Percentiles rank a stretch among this genome's conserved stretches.
These are phyloP conservation scores for Microplitis demolitor DNA, from an alignment of 1,140 invertebrate species.

Conservation along the genomic window DNA sequence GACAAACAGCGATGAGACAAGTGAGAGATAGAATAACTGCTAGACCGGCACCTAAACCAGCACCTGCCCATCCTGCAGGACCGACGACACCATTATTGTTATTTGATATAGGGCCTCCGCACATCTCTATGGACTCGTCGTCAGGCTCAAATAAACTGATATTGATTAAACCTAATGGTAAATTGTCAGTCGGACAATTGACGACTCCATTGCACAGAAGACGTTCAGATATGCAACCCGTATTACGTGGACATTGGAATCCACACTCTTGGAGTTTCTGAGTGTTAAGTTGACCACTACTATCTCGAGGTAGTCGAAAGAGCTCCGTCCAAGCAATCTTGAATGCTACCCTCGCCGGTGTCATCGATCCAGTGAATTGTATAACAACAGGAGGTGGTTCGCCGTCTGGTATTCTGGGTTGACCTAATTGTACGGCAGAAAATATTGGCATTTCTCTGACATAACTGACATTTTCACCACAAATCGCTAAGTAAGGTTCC, in stretches of 20 bases:
- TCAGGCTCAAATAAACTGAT: slow-evolving; percentile 44
- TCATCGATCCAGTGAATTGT: slow-evolving; percentile 74
- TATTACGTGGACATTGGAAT: slow-evolving; percentile 83
- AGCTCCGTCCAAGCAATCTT: slow-evolving; percentile 89
- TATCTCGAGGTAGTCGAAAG: slow-evolving; percentile 82
- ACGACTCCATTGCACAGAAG: slow-evolving; percentile 85
- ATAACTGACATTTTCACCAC: slow-evolving; percentile 80
- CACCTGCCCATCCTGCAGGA: slow-evolving; percentile 54
- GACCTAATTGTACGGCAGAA: slow-evolving; percentile 73
- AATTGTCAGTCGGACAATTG: slow-evolving; percentile 77
- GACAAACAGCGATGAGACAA: slow-evolving; percentile 58
- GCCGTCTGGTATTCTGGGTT: slow-evolving; percentile 66
- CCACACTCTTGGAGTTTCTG: slow-evolving; percentile 71
- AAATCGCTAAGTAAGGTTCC: slow-evolving; percentile 77
- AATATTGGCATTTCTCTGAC: slow-evolving; percentile 78
- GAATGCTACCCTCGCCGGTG: slow-evolving; percentile 79
- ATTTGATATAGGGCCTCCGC: slow-evolving; percentile 49
- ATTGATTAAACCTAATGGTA: slow-evolving; percentile 40
- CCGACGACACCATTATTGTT: slow-evolving; percentile 43
- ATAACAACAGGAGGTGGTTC: slow-evolving; percentile 69
- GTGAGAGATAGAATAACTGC: slow-evolving; percentile 55
- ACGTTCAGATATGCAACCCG: slow-evolving; percentile 79
- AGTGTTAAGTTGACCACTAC: slow-evolving; percentile 78
- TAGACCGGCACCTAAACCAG: slow-evolving; percentile 54
- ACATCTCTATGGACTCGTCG: slow-evolving; percentile 54